Evolutionary conservation across 1,140 invertebrate genomes (phyloP).

Genomic region (Frieseomelitta varia): DNA sequence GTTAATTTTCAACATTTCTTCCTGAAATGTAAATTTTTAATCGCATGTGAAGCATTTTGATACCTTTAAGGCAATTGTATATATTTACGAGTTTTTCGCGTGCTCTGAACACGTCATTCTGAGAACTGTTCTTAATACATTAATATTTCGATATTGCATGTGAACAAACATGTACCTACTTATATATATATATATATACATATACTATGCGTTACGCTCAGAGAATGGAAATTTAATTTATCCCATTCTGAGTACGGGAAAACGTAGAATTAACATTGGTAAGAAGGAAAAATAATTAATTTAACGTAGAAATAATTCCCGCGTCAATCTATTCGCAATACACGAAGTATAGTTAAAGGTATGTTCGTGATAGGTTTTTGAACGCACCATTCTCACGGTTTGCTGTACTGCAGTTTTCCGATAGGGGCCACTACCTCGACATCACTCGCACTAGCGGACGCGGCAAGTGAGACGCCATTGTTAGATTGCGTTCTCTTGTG

Average conservation of each 20-base stretch:
- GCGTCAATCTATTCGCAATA: neutral
- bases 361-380: constrained; percentile 28
- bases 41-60: too few species aligned
- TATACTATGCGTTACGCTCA: neutral
- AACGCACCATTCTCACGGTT: constrained; percentile 10
- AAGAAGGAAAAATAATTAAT: neutral
- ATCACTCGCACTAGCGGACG: constrained; percentile 33
- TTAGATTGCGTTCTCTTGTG: constrained; percentile 43
- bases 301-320: constrained; percentile 3
- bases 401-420: neutral
- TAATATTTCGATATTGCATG: neutral
- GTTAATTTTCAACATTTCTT: too few species aligned
- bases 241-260: neutral
- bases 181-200: too few species aligned
- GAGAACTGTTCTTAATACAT: neutral
- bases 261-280: neutral
- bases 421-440: constrained; percentile 5
- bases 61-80: too few species aligned
- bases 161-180: neutral
- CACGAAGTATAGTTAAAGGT: neutral
- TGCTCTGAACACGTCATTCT: neutral
- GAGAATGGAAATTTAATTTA: constrained; percentile 2
- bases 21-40: too few species aligned
- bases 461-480: constrained; percentile 59
- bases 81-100: neutral